Evolutionary conservation across 2,888 invertebrate genomes (phyloP).

Genomic region (Rotaria macrura): DNA sequence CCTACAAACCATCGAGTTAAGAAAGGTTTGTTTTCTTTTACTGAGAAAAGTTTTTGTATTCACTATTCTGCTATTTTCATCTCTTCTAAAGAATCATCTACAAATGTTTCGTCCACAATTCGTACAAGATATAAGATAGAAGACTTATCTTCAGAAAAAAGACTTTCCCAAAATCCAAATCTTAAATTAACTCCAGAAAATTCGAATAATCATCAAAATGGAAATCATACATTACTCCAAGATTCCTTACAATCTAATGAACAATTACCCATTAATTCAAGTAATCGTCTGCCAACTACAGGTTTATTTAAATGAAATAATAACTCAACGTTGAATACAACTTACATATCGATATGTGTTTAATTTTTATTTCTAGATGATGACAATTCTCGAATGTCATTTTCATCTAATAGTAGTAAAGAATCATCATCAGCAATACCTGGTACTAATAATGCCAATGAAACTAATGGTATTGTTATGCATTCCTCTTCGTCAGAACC

Average conservation of each 20-base stretch:
- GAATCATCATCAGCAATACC: background rate
- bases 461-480: background rate
- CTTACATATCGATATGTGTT: too few relatives aligned
- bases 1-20: background rate
- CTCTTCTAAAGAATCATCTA: background rate
- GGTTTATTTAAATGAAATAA: background rate
- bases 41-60: too few relatives aligned
- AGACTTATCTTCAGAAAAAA: background rate
- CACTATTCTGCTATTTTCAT: too few relatives aligned
- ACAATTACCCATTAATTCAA: background rate
- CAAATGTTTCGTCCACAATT: background rate
- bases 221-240: background rate
- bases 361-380: background rate
- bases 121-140: background rate
- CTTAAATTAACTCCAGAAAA: background rate
- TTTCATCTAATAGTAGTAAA: conserved; percentile 15
- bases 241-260: background rate
- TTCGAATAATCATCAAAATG: background rate
- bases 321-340: too few relatives aligned
- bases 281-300: background rate
- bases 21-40: background rate
- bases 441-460: background rate
- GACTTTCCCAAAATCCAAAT: background rate
- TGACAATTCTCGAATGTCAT: conserved; percentile 20
- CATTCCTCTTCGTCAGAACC: background rate